Base-by-base conservation (phyloP, 2,113 vertebrate species). In the Misgurnus mizolepis region DNA sequence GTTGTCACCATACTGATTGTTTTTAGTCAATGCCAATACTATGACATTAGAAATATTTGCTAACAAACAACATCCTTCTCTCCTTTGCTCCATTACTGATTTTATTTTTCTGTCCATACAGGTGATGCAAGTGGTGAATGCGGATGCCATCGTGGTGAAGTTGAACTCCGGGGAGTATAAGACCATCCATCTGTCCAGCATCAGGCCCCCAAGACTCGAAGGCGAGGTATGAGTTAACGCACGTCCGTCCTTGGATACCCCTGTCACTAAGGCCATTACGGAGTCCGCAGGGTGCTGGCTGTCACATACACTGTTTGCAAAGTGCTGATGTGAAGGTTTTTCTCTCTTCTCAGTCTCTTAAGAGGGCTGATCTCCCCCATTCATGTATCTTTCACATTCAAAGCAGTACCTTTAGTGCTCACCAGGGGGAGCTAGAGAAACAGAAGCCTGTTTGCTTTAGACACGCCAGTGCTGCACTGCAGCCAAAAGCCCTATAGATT, bases 111-210 rank as follows among this genome's bases (percentile, higher is more conserved):
- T 5, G 27, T 53, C 72, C 5, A 55, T 74, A 1, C 84, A 98
- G 97, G 97, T 99, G 86, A 96, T 99, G 95, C 97, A 98, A 84
- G 94, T 99, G 78, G 88, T 98, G 40, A 98, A 99, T 4, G 97
- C 97, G 0, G 96, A 98, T 0, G 96, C 97, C 87, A 94, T 99
- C 78, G 93, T 98, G 73, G 95, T 97, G 85, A 99, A 99, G 87
- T 87, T 98, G 43, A 97, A 94, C 91, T 98, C 97, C 0, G 97
- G 96, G 4, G 96, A 98, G 86, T 92, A 93, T 86, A 99, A 98
- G 89, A 98, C 97, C 70, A 95, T 99, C 81, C 97, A 99, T 86
- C 90, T 99, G 66, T 97, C 96, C 80, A 98, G 97, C 87, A 98
- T 99, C 79, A 92, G 97, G 1, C 96, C 97, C 9, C 97, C 97